Evolutionary conservation across 2,113 vertebrate species (phyloP).

Genomic region (Brachypteracias leptosomus): DNA sequence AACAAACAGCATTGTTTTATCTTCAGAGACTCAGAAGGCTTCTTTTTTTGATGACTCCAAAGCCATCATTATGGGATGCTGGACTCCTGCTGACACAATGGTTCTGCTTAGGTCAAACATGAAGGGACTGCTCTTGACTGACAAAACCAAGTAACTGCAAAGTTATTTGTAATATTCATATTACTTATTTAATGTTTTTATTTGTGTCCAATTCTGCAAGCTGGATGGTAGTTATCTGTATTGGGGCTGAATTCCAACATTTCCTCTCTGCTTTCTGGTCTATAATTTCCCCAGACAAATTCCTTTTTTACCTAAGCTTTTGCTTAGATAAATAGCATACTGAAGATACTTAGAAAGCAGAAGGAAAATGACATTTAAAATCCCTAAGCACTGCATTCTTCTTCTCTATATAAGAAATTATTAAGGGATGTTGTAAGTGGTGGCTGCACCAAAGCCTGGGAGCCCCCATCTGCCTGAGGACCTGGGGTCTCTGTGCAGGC

Average conservation of each 20-base stretch:
- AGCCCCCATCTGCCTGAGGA: not conserved
- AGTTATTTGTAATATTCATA: not conserved
- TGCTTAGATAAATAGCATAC: not conserved
- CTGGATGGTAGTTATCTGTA: not conserved
- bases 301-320: not conserved
- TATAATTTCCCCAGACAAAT: not conserved
- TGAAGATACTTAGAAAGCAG: not conserved
- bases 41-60: not conserved
- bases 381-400: not conserved
- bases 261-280: not conserved
- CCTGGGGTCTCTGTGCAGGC: not conserved
- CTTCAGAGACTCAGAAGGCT: not conserved
- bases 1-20: not conserved
- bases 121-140: not conserved
- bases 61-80: not conserved
- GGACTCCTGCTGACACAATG: not conserved
- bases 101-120: not conserved
- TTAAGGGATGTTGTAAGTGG: not conserved
- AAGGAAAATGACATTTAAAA: not conserved
- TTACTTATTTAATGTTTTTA: not conserved
- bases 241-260: not conserved
- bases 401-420: not conserved
- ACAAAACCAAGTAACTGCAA: not conserved
- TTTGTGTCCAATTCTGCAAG: not conserved
- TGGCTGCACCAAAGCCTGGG: not conserved